These are phyloP conservation scores for Myodes glareolus DNA, from an alignment of 2,113 vertebrate genomes.

Conservation along the genomic window DNA sequence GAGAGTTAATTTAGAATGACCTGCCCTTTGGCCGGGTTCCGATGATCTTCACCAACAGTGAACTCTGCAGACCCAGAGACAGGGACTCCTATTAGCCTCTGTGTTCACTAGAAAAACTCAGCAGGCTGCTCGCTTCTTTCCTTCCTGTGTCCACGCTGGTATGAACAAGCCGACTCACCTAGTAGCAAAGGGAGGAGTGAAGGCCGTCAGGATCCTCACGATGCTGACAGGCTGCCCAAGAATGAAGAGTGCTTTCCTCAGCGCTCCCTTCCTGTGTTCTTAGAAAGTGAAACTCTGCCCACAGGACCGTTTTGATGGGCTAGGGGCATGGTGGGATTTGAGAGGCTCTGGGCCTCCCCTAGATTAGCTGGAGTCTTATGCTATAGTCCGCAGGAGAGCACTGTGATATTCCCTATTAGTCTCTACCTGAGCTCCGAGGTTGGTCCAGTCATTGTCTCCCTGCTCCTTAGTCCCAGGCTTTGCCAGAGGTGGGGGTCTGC, in stretches of 20 bases:
- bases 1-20: background rate
- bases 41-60: background rate
- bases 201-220: background rate
- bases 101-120: background rate
- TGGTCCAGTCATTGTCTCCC: background rate
- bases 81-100: background rate
- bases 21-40: background rate
- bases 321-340: background rate
- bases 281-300: background rate
- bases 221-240: background rate
- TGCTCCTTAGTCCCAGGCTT: conserved; percentile 11
- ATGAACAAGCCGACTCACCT: background rate
- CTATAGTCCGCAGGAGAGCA: background rate
- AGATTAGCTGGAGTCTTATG: background rate
- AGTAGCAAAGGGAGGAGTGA: background rate
- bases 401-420: background rate
- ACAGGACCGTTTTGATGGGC: background rate
- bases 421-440: background rate
- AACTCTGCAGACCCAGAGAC: background rate
- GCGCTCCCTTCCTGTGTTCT: background rate
- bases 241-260: background rate
- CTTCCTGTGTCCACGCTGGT: background rate
- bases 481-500: background rate
- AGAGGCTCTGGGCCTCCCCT: background rate
- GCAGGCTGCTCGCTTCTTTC: background rate